Base-by-base conservation (phyloP, 2,113 vertebrate genomes). In the Plecturocebus donacophilus region DNA sequence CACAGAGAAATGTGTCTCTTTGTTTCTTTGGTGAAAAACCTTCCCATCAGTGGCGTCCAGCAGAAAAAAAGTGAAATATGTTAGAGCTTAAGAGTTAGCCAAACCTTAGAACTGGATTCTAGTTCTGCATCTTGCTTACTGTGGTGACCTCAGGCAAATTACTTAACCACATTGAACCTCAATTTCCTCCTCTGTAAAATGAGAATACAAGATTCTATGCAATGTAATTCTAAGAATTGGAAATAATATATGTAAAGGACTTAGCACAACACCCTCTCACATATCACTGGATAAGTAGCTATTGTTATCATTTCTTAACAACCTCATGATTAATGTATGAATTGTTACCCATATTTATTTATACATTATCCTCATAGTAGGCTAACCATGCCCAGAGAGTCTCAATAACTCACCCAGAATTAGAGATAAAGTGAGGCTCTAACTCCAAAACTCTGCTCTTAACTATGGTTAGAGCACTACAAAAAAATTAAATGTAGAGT, bases 1-100 rank as follows among this genome's bases (percentile, higher is more conserved):
- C 97, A 96, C 83, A 86, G 94, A 97, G 88, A 97, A 95, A 97
- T 96, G 92, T 96, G 97, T 91, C 92, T 96, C 96, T 97, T 97
- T 98, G 97, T 97, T 97, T 96, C 84, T 92, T 94, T 84, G 45
- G 23, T 95, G 75, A 94, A 97, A 98, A 95, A 75, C 21, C 49
- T 85, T 95, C 68, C 47, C 64, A 66, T 94, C 42, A 73, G 92
- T 89, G 81, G 79, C 94, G 8, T 49, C 56, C 58, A 68, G 82
- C 58, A 88, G n/a, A 47, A 93, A 77, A 38, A 64, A 10, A 52
- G n/a, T 86, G 66, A 97, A 97, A 97, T 91, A 79, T 73, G 73
- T 79, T 81, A 40, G 21, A 84, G 20, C 83, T 91, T 90, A 91
- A 91, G 32, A 77, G 56, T 71, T 54, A 95, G 42, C 92, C 96